phyloP scores from a whole-genome alignment of 2,888 invertebrate genomes.

The Lepas anatifera region DNA sequence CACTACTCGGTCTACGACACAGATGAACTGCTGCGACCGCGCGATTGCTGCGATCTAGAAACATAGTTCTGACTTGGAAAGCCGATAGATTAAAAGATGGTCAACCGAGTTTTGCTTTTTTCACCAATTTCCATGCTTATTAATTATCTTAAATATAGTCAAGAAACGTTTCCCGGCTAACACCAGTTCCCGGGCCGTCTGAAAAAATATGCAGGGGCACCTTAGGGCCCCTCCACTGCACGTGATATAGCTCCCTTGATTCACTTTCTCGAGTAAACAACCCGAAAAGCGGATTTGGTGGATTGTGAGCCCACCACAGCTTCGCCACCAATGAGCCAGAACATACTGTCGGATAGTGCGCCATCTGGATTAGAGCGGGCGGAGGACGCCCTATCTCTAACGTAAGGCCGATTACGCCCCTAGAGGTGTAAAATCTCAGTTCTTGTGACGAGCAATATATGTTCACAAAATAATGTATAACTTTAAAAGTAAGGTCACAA shows the following conservation, averaged over 20 bases:
- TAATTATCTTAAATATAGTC: not conserved
- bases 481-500: too few relatives aligned
- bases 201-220: not conserved
- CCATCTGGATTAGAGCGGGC: not conserved
- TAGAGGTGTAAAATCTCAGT: too few relatives aligned
- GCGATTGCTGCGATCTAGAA: too few relatives aligned
- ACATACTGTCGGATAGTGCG: not conserved
- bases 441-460: too few relatives aligned
- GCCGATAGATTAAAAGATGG: not conserved
- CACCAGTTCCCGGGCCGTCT: not conserved
- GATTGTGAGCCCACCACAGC: not conserved
- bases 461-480: too few relatives aligned
- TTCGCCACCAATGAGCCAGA: not conserved
- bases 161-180: not conserved
- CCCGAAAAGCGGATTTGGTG: not conserved
- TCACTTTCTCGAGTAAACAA: not conserved
- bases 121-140: not conserved
- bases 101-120: not conserved
- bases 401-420: not conserved
- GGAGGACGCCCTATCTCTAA: not conserved
- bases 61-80: too few relatives aligned
- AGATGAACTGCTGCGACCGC: too few relatives aligned
- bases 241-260: not conserved
- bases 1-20: too few relatives aligned
- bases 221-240: not conserved